Evolutionary conservation across 2,888 invertebrate species (phyloP).

Genomic region (Lithophane socia): DNA sequence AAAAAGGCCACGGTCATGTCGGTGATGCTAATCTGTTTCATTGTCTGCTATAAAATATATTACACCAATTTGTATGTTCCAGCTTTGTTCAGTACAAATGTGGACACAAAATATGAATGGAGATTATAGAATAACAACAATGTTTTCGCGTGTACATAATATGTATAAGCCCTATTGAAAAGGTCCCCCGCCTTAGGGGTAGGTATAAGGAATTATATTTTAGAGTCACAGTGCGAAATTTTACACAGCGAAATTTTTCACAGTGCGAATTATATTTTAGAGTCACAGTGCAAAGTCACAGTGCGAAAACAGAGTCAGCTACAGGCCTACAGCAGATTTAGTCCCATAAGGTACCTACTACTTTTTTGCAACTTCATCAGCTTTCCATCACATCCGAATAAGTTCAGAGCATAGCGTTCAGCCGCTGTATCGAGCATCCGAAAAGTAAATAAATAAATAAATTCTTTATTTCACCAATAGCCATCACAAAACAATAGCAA

Average conservation of each 20-base stretch:
- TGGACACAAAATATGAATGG: conserved; percentile 14
- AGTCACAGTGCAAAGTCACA: background rate
- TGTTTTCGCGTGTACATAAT: background rate
- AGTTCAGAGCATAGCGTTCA: too few species aligned
- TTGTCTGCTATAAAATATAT: conserved; percentile 51
- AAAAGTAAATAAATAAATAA: background rate
- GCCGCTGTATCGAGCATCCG: too few species aligned
- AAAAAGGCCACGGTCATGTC: conserved; percentile 56
- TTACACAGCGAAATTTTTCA: too few species aligned
- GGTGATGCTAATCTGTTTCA: conserved; percentile 52
- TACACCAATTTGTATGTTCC: conserved; percentile 38
- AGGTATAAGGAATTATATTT: background rate
- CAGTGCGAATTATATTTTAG: background rate
- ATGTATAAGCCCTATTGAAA: background rate
- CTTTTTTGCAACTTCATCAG: background rate
- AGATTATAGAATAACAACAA: background rate
- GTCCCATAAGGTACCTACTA: background rate
- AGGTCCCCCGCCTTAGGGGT: background rate
- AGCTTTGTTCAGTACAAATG: conserved; percentile 23
- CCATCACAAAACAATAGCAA: too few species aligned
- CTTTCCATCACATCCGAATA: too few species aligned
- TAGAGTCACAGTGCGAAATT: too few species aligned
- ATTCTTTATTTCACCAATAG: too few species aligned
- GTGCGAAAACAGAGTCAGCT: too few species aligned
- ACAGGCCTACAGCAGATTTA: background rate